These are phyloP conservation scores for Trachelus iudaicus DNA, from an alignment of 2,888 invertebrate genomes.

Conservation along the genomic window DNA sequence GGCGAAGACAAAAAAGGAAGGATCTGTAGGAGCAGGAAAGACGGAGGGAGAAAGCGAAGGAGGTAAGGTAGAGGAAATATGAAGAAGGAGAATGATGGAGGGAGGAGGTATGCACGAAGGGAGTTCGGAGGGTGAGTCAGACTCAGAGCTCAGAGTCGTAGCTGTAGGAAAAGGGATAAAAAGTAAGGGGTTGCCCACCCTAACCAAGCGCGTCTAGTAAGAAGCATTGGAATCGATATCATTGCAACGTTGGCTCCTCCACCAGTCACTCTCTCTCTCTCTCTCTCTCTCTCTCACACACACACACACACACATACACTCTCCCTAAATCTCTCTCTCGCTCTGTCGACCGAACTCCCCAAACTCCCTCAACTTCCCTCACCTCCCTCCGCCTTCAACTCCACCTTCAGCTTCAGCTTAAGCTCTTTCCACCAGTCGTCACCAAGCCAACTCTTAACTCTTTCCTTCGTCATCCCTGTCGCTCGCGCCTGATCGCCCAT, in stretches of 20 bases:
- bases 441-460: constrained; percentile 57
- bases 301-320: constrained; percentile 27
- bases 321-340: constrained; percentile 20
- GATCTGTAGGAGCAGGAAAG: constrained; percentile 16
- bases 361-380: constrained; percentile 23
- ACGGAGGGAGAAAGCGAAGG: constrained; percentile 21
- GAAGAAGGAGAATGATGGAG: constrained; percentile 22
- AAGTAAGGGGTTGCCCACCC: constrained; percentile 64
- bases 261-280: constrained; percentile 18
- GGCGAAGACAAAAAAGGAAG: constrained; percentile 5
- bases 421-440: constrained; percentile 36
- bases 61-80: constrained; percentile 9
- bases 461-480: constrained; percentile 50
- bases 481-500: constrained; percentile 25
- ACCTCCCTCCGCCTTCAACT: constrained; percentile 28
- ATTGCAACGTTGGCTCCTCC: constrained; percentile 60
- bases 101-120: constrained; percentile 35
- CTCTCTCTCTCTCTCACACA: constrained; percentile 34
- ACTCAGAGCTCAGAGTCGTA: constrained; percentile 11
- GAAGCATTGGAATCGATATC: constrained; percentile 66
- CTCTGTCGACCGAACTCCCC: constrained; percentile 25
- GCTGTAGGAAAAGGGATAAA: constrained; percentile 60
- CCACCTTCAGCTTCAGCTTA: constrained; percentile 31
- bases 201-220: constrained; percentile 62
- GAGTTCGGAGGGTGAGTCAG: constrained; percentile 25